Conservation (phyloP, 2,113 vertebrate genomes). For the Toxotes jaculatrix region DNA sequence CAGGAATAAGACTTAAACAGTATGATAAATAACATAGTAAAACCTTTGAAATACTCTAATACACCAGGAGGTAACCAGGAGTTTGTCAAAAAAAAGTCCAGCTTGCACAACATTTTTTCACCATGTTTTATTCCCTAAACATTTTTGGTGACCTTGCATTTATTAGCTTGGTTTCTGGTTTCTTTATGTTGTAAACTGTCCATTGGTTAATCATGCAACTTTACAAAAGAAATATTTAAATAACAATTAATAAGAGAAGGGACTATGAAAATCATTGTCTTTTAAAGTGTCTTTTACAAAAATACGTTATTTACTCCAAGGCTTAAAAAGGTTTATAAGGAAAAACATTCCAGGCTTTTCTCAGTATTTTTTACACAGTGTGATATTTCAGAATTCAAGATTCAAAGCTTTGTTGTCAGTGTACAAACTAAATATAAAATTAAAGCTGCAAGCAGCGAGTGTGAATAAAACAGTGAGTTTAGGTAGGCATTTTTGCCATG, state of each 20-base stretch:
- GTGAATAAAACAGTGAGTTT: no score
- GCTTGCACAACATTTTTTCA: no score
- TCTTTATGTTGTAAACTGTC: background rate
- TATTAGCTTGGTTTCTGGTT: background rate
- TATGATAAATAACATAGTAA: background rate
- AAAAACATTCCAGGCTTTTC: no score
- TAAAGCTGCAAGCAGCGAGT: no score
- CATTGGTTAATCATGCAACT: background rate
- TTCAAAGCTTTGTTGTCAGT: no score
- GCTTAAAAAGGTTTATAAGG: background rate
- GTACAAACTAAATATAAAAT: no score
- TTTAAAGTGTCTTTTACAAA: no score
- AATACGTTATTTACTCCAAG: background rate
- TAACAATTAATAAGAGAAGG: background rate
- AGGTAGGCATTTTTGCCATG: no score
- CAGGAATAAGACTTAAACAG: background rate
- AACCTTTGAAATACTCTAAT: background rate
- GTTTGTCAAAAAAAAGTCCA: background rate
- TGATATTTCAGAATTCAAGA: no score
- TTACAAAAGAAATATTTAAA: background rate
- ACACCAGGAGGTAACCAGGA: background rate
- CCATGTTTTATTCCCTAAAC: no score
- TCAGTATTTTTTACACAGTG: no score
- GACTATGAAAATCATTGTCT: no score
- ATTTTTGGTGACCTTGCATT: background rate